Percentiles rank a stretch among this genome's conserved stretches.
These are phyloP conservation scores for Odontamblyopus rebecca DNA, from an alignment of 2,797 vertebrate species.

Conservation along the genomic window DNA sequence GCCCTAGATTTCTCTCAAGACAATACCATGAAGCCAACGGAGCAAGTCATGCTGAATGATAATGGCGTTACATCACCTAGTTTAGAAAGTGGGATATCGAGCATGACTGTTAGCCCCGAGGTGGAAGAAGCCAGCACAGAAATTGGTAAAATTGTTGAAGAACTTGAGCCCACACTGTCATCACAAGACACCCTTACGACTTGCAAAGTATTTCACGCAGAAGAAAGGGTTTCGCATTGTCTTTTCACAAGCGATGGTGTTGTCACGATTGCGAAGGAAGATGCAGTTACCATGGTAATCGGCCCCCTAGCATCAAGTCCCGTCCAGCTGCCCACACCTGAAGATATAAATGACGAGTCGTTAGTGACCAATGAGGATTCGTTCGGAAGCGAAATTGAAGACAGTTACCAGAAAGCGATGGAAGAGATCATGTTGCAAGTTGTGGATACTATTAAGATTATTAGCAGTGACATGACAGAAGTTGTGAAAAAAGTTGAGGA, in stretches of 20 bases:
- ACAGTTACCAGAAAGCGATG: constrained; percentile 34
- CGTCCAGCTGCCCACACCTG: neutral
- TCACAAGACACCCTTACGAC: too few relatives aligned
- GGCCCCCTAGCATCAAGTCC: neutral
- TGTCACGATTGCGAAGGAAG: neutral
- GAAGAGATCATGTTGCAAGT: constrained; percentile 18
- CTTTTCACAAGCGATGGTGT: neutral
- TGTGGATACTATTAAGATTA: neutral
- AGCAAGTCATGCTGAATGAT: constrained; percentile 17
- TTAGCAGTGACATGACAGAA: neutral
- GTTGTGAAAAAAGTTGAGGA: constrained; percentile 6
- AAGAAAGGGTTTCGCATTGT: neutral
- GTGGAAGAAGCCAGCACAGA: constrained; percentile 21
- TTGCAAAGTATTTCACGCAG: neutral
- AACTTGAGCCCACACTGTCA: neutral
- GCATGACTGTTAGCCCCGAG: constrained; percentile 63
- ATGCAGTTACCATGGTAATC: neutral
- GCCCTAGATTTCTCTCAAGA: constrained; percentile 6
- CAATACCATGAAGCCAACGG: neutral
- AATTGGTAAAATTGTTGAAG: neutral
- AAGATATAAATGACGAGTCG: constrained; percentile 6
- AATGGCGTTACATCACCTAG: constrained; percentile 13
- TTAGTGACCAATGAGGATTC: constrained; percentile 32
- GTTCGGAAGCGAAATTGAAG: constrained; percentile 47
- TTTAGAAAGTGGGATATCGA: constrained; percentile 65